A percentile compares a stretch with the other conserved stretches of the same genome.
Evolutionary conservation across 2,797 vertebrate species (phyloP).

Genomic region (Gadopsis bispinosus): DNA sequence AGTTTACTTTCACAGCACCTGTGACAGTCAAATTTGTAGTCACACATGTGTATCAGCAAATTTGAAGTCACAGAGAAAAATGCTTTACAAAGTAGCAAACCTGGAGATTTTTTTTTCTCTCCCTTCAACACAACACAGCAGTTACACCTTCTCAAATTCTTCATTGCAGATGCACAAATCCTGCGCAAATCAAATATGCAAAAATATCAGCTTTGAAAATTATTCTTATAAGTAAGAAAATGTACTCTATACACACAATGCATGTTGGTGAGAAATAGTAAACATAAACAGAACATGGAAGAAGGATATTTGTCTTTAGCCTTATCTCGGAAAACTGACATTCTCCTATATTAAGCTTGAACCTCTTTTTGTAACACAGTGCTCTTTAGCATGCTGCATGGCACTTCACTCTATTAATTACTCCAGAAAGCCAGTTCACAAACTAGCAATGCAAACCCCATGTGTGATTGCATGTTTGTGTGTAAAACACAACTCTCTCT

Average conservation of each 20-base stretch:
- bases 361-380: background rate
- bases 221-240: background rate
- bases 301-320: background rate
- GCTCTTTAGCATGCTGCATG: background rate
- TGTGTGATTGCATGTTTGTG: constrained; percentile 8
- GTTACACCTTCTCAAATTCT: no score
- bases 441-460: constrained; percentile 3
- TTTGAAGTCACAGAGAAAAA: no score
- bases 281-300: background rate
- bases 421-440: constrained; percentile 9
- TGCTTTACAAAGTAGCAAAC: no score
- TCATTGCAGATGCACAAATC: no score
- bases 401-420: background rate
- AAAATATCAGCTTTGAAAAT: background rate
- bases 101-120: no score
- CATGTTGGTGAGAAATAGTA: no score
- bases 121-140: no score
- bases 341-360: background rate
- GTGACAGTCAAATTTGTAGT: no score
- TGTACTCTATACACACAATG: background rate
- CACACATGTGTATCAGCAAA: no score
- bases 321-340: background rate
- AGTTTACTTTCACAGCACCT: no score
- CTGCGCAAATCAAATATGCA: background rate
- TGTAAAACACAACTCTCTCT: constrained; percentile 12